Evolutionary conservation across 2,888 invertebrate species (phyloP), one percentile per base, ranked within the genome.

Genomic region (Zele albiditarsus): DNA sequence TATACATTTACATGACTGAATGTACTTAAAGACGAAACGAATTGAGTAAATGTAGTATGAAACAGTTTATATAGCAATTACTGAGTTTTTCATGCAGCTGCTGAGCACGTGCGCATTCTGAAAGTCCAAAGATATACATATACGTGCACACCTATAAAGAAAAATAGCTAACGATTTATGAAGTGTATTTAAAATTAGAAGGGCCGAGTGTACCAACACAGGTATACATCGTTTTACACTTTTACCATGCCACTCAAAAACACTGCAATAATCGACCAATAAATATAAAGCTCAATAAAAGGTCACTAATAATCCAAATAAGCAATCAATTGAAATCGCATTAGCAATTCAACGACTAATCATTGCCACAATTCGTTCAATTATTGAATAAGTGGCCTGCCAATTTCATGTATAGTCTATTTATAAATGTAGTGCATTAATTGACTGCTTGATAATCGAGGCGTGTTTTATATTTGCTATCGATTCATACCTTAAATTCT

Each of bases 11-110:
- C 10, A 63, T 33, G 12, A 20, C 8, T 20, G 63, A n/a, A 38
- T 20, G 63, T 38, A 63, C 33, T 63, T 20, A 63, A 28, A 60
- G 20, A 63, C 20, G n/a, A 23, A 33, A 63, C 63, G 63, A 63
- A 60, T 60, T 63, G 33, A 63, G 33, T 63, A 63, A 63, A 60
- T n/a, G 60, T 28, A n/a, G 31, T 63, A 63, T 63, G 63, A 63
- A 63, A 63, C 31, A 63, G 20, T 33, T 63, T 63, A 62, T 20
- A 33, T 63, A 33, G 63, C 31, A 33, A 63, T 63, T 60, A 60
- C 60, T 58, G 27, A 1, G 60, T 28, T 60, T 60, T 60, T 60
- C 60, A 60, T 28, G 60, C 60, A 60, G 60, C 60, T 60, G 60
- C 28, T 60, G 27, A 60, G 60, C 60, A 60, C 60, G 60, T 28